These are phyloP conservation scores for Rhinoderma darwinii DNA, from an alignment of 2,113 vertebrate species.

Conservation along the genomic window DNA sequence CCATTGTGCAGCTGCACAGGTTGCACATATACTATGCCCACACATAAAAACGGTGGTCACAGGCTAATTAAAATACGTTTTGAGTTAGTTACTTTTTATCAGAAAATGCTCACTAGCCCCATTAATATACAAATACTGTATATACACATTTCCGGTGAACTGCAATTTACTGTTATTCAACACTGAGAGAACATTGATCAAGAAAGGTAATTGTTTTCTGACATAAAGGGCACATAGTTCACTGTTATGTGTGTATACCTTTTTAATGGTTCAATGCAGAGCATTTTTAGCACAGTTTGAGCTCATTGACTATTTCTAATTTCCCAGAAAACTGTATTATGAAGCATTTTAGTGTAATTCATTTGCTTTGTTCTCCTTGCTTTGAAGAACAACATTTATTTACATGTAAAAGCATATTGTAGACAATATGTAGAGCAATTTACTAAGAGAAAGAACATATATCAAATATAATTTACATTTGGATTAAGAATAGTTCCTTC, in stretches of 20 bases:
- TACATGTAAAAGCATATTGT: background rate
- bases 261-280: background rate
- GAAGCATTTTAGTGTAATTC: background rate
- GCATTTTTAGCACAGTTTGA: constrained; percentile 2
- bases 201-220: background rate
- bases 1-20: too few species aligned
- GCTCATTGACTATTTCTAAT: constrained; percentile 10
- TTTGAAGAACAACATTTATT: background rate
- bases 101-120: background rate
- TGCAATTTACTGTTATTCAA: background rate
- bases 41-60: too few species aligned
- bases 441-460: background rate
- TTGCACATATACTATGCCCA: too few species aligned
- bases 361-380: constrained; percentile 11
- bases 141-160: background rate
- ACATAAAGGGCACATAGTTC: background rate
- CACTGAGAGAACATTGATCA: background rate
- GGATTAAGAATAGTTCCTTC: background rate
- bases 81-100: background rate
- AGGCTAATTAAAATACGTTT: background rate
- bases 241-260: constrained; percentile 10
- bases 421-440: background rate
- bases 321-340: background rate
- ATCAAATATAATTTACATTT: constrained; percentile 3
- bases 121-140: background rate